Conservation (phyloP, 2,888 invertebrate species). For the Pyrgus malvae region DNA sequence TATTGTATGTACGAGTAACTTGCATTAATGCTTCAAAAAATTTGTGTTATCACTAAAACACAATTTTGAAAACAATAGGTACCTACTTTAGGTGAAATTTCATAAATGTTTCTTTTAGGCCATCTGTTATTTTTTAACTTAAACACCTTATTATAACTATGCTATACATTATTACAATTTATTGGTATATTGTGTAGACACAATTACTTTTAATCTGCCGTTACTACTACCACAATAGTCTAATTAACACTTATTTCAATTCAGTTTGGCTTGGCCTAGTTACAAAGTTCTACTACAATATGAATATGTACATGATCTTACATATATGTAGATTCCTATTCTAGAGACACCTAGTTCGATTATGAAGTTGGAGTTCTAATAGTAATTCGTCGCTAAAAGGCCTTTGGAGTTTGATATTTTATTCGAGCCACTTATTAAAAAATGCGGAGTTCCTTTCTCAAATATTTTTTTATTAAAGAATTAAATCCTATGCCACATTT, state of each 20-base stretch:
- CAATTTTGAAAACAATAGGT: too few species aligned
- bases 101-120: too few species aligned
- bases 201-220: constrained; percentile 12
- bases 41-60: too few species aligned
- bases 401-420: constrained; percentile 4
- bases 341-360: constrained; percentile 23
- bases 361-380: constrained; percentile 16
- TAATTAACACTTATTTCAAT: constrained; percentile 43
- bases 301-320: constrained; percentile 39
- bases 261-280: constrained; percentile 65
- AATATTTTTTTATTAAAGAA: too few species aligned
- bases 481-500: neutral
- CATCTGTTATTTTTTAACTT: too few species aligned
- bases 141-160: too few species aligned
- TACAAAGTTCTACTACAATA: constrained; percentile 39
- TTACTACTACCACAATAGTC: constrained; percentile 7
- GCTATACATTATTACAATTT: too few species aligned
- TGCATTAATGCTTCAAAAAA: too few species aligned
- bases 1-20: too few species aligned
- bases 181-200: too few species aligned
- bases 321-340: constrained; percentile 29
- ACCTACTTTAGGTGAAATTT: too few species aligned
- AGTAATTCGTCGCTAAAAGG: constrained; percentile 9
- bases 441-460: too few species aligned
- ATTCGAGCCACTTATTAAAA: constrained; percentile 1